These are phyloP conservation scores for Cheilosia variabilis DNA, from an alignment of 2,888 invertebrate species.

Conservation along the genomic window DNA sequence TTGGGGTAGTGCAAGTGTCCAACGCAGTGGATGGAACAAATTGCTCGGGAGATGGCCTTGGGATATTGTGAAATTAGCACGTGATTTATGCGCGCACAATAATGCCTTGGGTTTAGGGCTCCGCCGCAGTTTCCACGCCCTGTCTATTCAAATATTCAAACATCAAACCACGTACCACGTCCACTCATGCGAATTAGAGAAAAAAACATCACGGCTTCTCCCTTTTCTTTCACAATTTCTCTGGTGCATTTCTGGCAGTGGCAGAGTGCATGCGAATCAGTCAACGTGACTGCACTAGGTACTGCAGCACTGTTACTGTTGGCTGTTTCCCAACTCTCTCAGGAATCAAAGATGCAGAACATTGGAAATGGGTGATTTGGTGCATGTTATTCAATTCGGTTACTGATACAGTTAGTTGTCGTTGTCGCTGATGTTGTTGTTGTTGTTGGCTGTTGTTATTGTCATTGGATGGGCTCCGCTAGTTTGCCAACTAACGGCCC, in stretches of 20 bases:
- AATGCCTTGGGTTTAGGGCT: background rate
- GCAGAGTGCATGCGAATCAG: constrained; percentile 37
- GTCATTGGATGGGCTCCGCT: constrained; percentile 50
- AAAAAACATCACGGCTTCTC: background rate
- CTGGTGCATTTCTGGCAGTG: background rate
- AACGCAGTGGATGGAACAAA: background rate
- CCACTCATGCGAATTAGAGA: constrained; percentile 36
- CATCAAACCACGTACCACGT: too few species aligned
- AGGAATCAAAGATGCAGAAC: constrained; percentile 75
- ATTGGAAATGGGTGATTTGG: constrained; percentile 75
- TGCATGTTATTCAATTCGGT: constrained; percentile 74
- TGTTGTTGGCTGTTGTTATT: background rate
- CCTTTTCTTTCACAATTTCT: constrained; percentile 25
- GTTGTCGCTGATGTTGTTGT: constrained; percentile 53
- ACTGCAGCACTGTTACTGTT: constrained; percentile 22
- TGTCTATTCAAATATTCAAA: background rate
- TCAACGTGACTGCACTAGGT: constrained; percentile 54
- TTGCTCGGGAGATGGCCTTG: background rate
- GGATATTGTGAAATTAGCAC: background rate
- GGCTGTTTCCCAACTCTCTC: constrained; percentile 30
- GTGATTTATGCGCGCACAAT: background rate
- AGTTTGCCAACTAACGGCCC: constrained; percentile 58
- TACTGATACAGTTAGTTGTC: constrained; percentile 72
- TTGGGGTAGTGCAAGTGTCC: background rate
- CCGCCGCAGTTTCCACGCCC: background rate